Conservation (phyloP, 2,113 vertebrate genomes). For the Seriola quinqueradiata region DNA sequence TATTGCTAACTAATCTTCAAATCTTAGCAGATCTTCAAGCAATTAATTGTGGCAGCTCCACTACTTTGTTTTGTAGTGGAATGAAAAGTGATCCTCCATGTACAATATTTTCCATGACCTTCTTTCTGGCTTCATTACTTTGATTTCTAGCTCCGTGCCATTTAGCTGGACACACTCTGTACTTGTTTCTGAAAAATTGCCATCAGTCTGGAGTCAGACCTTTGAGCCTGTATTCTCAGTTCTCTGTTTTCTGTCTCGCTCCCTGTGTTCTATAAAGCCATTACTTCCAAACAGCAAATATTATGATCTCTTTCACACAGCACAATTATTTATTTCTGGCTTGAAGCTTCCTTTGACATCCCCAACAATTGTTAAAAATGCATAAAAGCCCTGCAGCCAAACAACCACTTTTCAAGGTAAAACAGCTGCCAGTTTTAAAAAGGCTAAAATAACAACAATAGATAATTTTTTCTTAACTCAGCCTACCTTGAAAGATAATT, state of each 20-base stretch:
- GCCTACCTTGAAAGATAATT: background rate
- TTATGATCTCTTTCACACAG: constrained; percentile 3
- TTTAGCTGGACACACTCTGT: constrained; percentile 30
- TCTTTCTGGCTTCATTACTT: background rate
- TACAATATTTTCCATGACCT: constrained; percentile 29
- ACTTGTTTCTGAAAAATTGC: constrained; percentile 47
- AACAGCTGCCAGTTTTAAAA: background rate
- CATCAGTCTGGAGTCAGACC: constrained; percentile 33
- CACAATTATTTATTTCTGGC: constrained; percentile 33
- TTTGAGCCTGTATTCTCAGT: constrained; percentile 22
- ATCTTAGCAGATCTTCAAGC: background rate
- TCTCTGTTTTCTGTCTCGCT: no score
- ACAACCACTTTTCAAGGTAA: constrained; percentile 16
- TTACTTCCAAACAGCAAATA: constrained; percentile 25
- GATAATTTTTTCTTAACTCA: background rate
- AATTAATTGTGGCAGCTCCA: background rate
- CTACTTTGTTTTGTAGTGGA: background rate
- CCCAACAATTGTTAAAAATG: constrained; percentile 23
- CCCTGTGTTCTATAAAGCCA: constrained; percentile 15
- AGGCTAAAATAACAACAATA: background rate
- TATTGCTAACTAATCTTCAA: background rate
- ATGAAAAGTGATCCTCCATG: background rate
- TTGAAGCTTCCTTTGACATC: constrained; percentile 35
- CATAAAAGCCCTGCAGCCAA: constrained; percentile 22
- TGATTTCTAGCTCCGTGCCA: constrained; percentile 11